Conservation (phyloP, 1,140 invertebrate species). For the Bombus vancouverensis region DNA sequence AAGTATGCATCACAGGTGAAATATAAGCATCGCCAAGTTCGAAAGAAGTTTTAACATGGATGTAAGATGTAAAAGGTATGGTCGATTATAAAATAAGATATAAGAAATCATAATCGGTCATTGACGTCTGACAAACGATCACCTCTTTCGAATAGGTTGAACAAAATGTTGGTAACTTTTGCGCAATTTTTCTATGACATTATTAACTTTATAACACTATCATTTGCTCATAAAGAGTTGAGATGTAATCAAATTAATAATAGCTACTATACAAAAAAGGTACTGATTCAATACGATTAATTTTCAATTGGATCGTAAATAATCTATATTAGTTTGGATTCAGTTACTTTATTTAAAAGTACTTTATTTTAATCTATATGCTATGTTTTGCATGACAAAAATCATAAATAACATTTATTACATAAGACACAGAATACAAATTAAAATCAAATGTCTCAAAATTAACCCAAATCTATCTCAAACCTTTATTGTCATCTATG, state of each 20-base stretch:
- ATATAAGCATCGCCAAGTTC: not conserved
- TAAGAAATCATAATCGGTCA: too few relatives aligned
- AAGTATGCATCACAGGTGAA: not conserved
- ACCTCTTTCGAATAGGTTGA: not conserved
- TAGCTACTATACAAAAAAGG: not conserved
- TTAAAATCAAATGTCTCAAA: not conserved
- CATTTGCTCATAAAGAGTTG: not conserved
- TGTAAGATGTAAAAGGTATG: not conserved
- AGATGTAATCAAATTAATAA: not conserved
- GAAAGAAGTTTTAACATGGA: not conserved
- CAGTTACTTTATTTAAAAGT: not conserved
- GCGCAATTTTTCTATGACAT: not conserved
- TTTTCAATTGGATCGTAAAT: not conserved
- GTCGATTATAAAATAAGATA: too few relatives aligned
- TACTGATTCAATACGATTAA: not conserved
- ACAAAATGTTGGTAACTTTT: not conserved
- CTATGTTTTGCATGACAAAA: not conserved
- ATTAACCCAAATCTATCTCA: not conserved
- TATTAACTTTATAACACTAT: too few relatives aligned
- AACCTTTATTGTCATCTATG: not conserved
- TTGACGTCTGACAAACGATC: not conserved
- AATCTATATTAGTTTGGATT: not conserved
- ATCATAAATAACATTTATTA: not conserved
- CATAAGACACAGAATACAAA: not conserved
- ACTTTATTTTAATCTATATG: not conserved